phyloP scores from a whole-genome alignment of 1,140 invertebrate species.

The Drosophila sp. region DNA sequence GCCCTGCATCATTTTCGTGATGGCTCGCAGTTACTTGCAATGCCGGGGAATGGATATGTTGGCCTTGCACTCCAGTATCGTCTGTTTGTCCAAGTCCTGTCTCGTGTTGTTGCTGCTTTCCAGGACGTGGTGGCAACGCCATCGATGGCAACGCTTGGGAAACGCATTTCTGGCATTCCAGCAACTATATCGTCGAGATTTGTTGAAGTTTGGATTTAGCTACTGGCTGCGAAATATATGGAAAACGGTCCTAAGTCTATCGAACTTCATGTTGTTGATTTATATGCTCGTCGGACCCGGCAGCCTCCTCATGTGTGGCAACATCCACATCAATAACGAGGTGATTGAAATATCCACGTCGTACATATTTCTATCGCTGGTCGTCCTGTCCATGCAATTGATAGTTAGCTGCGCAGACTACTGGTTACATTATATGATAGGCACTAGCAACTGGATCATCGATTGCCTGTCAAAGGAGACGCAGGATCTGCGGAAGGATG shows the following conservation, averaged over 20 bases:
- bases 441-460: conserved; percentile 48
- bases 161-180: conserved; percentile 29
- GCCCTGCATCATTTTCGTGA: conserved; percentile 26
- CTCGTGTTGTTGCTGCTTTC: conserved; percentile 25
- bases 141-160: conserved; percentile 17
- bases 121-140: conserved; percentile 39
- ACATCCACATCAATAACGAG: neutral
- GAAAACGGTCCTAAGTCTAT: conserved; percentile 33
- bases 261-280: conserved; percentile 37
- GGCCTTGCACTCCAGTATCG: conserved; percentile 41
- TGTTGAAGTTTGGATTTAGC: neutral
- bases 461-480: conserved; percentile 31
- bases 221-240: conserved; percentile 4
- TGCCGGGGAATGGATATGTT: conserved; percentile 50
- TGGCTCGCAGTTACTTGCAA: conserved; percentile 32
- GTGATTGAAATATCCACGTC: neutral
- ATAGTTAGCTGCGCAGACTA: conserved; percentile 40
- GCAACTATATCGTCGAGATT: conserved; percentile 14
- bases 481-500: conserved; percentile 35
- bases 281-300: conserved; percentile 28
- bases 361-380: conserved; percentile 13
- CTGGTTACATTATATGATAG: conserved; percentile 36
- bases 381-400: conserved; percentile 36
- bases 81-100: conserved; percentile 22
- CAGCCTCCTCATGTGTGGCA: conserved; percentile 28